Base-by-base conservation (phyloP, 2,113 vertebrate genomes). In the Halcyon malimbica region DNA sequence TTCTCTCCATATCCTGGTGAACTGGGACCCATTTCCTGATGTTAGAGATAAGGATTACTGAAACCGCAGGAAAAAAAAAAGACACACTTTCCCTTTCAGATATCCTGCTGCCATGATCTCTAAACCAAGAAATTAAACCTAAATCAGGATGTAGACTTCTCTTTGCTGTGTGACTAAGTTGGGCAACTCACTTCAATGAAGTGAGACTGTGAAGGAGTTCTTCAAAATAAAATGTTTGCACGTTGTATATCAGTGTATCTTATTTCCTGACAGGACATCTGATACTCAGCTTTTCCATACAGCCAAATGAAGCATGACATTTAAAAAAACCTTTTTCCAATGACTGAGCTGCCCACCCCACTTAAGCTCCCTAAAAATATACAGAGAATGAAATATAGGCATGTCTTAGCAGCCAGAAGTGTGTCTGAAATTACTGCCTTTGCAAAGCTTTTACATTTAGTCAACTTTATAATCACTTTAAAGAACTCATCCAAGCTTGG, bases 231-330 rank as follows among this genome's bases (percentile, higher is more conserved):
- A 95, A 90, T 76, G 91, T 96, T 95, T 97, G 94, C 86, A 94
- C 91, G 21, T 96, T 95, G 90, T 93, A 90, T 76, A 95, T 81
- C 82, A 94, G 81, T 93, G 89, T 91, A 90, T 93, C 96, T 95
- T 96, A 91, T 64, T 97, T 97, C 90, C 89, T 96, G 89, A 95
- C 95, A 95, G 94, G 93, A 92, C 83, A 92, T 96, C 94, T 96
- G 94, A 97, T 80, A 90, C 24, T 62, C 80, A 80, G 62, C 24
- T 94, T 96, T 95, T 97, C 87, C 87, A 88, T n/a, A 60, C 44
- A 90, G 90, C 88, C 95, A 94, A 95, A 86, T 67, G 92, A 96
- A 95, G 80, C 73, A 94, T 93, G 96, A 95, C 94, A 96, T 97
- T 97, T 96, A 94, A 94, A 96, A 59, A 60, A 91, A 39, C 56